Percentiles rank a stretch among this genome's conserved stretches.
Evolutionary conservation across 2,888 invertebrate species (phyloP).

Genomic region (Drosophila neonasuta): DNA sequence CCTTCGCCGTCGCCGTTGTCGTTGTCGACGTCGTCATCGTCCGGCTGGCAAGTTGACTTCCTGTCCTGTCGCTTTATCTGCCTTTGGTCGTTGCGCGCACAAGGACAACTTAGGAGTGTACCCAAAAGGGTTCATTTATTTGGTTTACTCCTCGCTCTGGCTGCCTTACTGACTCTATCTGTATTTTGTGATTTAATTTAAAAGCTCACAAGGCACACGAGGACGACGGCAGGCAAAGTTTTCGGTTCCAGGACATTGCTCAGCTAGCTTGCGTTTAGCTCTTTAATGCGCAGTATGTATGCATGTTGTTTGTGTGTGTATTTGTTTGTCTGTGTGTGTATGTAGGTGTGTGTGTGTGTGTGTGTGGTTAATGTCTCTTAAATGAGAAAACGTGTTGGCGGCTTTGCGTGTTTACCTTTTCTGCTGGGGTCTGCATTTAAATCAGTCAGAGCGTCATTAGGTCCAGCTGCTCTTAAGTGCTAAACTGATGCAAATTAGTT

Average conservation of each 20-base stretch:
- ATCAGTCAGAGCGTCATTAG: constrained; percentile 49
- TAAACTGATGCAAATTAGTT: constrained; percentile 33
- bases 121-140: constrained; percentile 76
- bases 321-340: constrained; percentile 9
- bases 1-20: background rate
- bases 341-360: constrained; percentile 11
- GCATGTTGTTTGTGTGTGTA: constrained; percentile 3
- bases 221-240: constrained; percentile 17
- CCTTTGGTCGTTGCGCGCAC: constrained; percentile 41
- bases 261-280: constrained; percentile 17
- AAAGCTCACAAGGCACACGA: constrained; percentile 60
- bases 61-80: constrained; percentile 71
- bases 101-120: constrained; percentile 62
- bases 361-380: constrained; percentile 64
- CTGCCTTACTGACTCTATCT: constrained; percentile 64
- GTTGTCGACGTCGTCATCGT: constrained; percentile 25
- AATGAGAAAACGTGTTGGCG: constrained; percentile 70
- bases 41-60: constrained; percentile 68
- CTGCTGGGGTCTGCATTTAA: constrained; percentile 32
- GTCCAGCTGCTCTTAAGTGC: constrained; percentile 38
- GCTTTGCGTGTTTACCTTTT: constrained; percentile 41
- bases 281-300: constrained; percentile 2
- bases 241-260: constrained; percentile 34
- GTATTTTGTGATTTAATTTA: constrained; percentile 75
- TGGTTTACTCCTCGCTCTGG: constrained; percentile 60